Base-by-base conservation (phyloP, 2,797 vertebrate species). In the Bovichtus diacanthus region DNA sequence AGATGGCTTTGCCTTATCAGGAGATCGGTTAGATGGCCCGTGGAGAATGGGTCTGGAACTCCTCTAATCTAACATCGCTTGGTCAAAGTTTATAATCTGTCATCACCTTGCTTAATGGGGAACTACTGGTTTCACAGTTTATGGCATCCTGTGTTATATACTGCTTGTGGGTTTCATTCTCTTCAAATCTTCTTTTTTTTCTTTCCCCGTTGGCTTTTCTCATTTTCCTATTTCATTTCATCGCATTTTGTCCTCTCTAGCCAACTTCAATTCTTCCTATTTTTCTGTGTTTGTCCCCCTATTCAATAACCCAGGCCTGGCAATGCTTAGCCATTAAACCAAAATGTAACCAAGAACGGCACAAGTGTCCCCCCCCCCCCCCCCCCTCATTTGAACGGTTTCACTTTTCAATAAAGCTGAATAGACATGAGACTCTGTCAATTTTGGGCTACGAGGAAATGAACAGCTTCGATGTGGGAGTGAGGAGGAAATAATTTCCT, bases 41-140 rank as follows among this genome's bases (percentile, higher is more conserved):
- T 88, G 86, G 88, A 91, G 86, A 91, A 92, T 88, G 69, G 80
- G 70, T 56, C 73, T 83, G 72, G 74, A 81, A 83, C 72, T 81
- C 80, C 55, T 85, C 78, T 88, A 90, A 88, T 91, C 75, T 85
- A 85, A 83, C 86, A 82, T 74, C 60, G 65, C 84, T 61, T 77
- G 81, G 85, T 90, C 88, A 90, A 66, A 87, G 86, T 89, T 87
- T 91, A 84, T 81, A 90, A 90, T 93, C 85, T 85, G 77, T 90
- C 88, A 80, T 82, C 82, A 80, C 74, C 69, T 73, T 12, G n/a
- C 36, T 71, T 80, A 82, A 86, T 88, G 67, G 76, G 54, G 75
- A 80, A 71, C 51, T 49, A 72, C 72, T 69, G 54, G 51, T 65
- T 82, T 68, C 50, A 56, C 34, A 68, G 21, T 1, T 56, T 49